Evolutionary conservation across 2,113 vertebrate genomes (phyloP).

Genomic region (Elaphurus davidianus): DNA sequence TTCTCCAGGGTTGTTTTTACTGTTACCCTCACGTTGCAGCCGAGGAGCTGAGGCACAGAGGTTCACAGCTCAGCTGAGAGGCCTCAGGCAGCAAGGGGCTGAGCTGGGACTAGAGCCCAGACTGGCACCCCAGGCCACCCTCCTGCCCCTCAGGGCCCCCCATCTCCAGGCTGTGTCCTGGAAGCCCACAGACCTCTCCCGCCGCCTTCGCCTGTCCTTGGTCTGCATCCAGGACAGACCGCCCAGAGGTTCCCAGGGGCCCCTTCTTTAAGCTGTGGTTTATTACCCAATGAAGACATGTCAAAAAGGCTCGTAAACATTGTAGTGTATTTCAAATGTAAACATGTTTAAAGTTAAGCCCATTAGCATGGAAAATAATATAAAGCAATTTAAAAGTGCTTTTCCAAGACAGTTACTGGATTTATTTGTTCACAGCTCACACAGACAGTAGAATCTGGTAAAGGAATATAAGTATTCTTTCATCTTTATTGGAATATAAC

Average conservation of each 20-base stretch:
- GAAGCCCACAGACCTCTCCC: background rate
- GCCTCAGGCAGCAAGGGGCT: background rate
- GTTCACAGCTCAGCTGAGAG: no score
- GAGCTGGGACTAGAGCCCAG: background rate
- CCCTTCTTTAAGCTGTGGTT: background rate
- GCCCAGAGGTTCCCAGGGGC: background rate
- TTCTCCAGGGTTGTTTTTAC: background rate
- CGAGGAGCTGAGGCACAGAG: background rate
- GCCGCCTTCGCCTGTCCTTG: rapidly evolving
- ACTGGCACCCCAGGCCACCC: background rate
- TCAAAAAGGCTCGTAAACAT: background rate
- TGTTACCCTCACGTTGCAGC: background rate
- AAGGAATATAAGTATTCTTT: background rate
- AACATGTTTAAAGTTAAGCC: background rate
- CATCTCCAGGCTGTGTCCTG: background rate
- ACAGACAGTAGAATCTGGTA: background rate
- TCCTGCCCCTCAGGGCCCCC: background rate
- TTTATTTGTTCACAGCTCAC: background rate
- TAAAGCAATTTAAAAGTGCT: background rate
- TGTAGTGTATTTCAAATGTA: background rate
- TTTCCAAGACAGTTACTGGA: background rate
- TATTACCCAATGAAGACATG: background rate
- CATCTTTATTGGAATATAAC: background rate
- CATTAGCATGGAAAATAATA: background rate
- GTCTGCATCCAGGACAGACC: background rate